Evolutionary conservation across 2,113 vertebrate species (phyloP).

Genomic region (Asarcornis scutulata): DNA sequence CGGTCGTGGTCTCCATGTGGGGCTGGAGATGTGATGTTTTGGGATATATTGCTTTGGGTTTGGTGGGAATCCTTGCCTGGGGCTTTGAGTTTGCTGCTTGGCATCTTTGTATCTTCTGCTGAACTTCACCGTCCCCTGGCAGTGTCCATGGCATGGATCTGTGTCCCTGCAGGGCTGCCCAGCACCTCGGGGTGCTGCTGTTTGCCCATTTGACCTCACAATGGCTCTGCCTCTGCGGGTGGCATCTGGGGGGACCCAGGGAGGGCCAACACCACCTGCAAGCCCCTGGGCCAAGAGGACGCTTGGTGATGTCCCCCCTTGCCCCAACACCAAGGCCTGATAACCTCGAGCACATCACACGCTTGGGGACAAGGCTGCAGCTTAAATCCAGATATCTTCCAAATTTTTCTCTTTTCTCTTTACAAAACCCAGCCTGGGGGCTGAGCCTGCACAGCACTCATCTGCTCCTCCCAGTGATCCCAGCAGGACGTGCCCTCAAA

Average conservation of each 20-base stretch:
- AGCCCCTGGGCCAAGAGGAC: neutral
- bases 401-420: neutral
- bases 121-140: neutral
- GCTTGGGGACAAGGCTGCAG: accelerated
- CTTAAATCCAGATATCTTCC: neutral
- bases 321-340: no score
- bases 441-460: neutral
- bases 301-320: neutral
- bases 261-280: accelerated
- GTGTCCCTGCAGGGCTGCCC: neutral
- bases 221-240: neutral
- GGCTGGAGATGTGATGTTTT: accelerated
- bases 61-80: neutral
- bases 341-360: neutral
- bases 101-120: neutral
- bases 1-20: accelerated
- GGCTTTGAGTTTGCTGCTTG: neutral
- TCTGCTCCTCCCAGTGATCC: neutral
- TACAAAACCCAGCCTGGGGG: neutral
- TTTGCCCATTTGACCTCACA: neutral
- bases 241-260: neutral
- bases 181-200: neutral
- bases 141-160: accelerated
- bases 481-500: neutral
- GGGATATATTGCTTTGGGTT: neutral